Conservation (phyloP, 2,888 invertebrate species). For the Cheilosia pagana region DNA sequence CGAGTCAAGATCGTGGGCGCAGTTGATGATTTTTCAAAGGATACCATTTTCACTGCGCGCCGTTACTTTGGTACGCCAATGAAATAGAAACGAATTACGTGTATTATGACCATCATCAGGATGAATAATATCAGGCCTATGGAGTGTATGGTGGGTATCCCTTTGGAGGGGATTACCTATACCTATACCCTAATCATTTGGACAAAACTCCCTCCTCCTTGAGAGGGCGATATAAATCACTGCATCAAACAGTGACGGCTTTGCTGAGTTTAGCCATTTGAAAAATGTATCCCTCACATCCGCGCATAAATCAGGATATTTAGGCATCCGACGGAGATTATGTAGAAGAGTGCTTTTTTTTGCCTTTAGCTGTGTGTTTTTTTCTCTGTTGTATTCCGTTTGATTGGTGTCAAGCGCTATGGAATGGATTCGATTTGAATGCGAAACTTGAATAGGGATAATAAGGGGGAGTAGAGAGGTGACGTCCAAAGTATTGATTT, state of each 20-base stretch:
- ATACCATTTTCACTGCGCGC: slow-evolving; percentile 8
- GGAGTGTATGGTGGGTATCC: slow-evolving; percentile 27
- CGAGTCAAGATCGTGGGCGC: not conserved
- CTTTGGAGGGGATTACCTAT: slow-evolving; percentile 35
- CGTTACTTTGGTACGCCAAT: slow-evolving; percentile 33
- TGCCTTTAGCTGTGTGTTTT: not conserved
- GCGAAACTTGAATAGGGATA: too few relatives aligned
- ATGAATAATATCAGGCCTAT: slow-evolving; percentile 54
- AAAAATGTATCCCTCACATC: slow-evolving; percentile 50
- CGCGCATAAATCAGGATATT: slow-evolving; percentile 59
- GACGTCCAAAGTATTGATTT: too few relatives aligned
- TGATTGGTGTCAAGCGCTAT: slow-evolving; percentile 1
- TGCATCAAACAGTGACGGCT: slow-evolving; percentile 62
- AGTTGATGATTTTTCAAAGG: slow-evolving; percentile 38
- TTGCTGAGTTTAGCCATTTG: slow-evolving; percentile 46
- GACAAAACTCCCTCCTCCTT: slow-evolving; percentile 37
- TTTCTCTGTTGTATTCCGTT: not conserved
- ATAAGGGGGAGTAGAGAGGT: too few relatives aligned
- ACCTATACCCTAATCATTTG: slow-evolving; percentile 24
- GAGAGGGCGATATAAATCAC: slow-evolving; percentile 52
- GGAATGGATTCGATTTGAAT: too few relatives aligned
- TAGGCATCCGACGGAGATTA: slow-evolving; percentile 22
- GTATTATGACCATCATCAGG: slow-evolving; percentile 58
- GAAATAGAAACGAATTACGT: slow-evolving; percentile 55
- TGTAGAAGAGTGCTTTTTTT: not conserved